phyloP scores from a whole-genome alignment of 2,113 vertebrate species.

The Corvus cornix region DNA sequence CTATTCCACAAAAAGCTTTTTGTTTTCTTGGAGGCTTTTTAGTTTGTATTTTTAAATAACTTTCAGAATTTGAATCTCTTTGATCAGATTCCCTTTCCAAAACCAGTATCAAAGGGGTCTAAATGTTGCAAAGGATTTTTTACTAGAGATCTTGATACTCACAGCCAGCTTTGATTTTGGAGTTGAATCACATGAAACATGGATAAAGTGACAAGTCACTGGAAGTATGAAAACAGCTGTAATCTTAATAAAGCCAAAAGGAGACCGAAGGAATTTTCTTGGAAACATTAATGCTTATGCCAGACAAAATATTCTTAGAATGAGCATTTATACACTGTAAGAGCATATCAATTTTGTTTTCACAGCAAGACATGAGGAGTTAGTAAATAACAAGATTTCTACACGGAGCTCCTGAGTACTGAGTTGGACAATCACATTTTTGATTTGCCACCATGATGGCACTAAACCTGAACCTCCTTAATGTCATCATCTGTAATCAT shows the following conservation, averaged over 20 bases:
- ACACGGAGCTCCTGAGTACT: neutral
- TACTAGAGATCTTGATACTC: neutral
- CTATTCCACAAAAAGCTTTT: neutral
- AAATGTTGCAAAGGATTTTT: neutral
- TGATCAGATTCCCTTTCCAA: neutral
- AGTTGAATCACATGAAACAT: neutral
- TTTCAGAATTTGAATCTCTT: neutral
- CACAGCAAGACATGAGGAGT: neutral
- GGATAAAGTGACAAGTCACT: neutral
- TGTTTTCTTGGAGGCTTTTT: neutral
- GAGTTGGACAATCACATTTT: conserved; percentile 6
- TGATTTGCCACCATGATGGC: conserved; percentile 44
- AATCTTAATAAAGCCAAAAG: neutral
- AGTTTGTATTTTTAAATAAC: neutral
- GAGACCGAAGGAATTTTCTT: neutral
- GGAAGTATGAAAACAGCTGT: neutral
- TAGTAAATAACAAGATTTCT: conserved; percentile 42
- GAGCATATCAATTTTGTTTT: conserved; percentile 1
- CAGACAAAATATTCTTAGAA: conserved; percentile 7
- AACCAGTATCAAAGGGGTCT: neutral
- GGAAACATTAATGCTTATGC: neutral
- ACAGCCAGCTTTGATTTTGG: neutral
- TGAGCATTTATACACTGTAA: neutral
- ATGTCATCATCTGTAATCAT: conserved; percentile 28
- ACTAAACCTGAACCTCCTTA: conserved; percentile 41